Percentiles rank a stretch among this genome's conserved stretches.
Evolutionary conservation across 2,113 vertebrate genomes (phyloP).

Genomic region (Dicentrarchus labrax): DNA sequence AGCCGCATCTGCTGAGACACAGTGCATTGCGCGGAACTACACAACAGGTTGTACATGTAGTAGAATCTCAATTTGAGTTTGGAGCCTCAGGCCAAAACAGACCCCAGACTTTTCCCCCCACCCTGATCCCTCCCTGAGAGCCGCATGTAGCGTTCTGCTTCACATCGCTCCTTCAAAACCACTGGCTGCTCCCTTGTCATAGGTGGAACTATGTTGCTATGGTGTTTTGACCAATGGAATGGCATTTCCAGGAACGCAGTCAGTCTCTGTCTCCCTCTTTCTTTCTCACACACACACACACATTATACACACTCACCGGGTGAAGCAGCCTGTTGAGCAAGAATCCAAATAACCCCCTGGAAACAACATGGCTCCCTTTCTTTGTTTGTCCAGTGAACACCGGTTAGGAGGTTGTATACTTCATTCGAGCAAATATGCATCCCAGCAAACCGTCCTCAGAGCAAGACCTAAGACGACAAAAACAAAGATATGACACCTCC

Average conservation of each 20-base stretch:
- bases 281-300: slow-evolving; percentile 14
- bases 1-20: slow-evolving; percentile 5
- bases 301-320: background rate
- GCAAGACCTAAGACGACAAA: background rate
- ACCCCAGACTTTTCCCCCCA: slow-evolving; percentile 18
- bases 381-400: slow-evolving; percentile 60
- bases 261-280: slow-evolving; percentile 51
- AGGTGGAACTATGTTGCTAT: slow-evolving; percentile 84
- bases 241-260: slow-evolving; percentile 66
- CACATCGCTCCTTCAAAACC: slow-evolving; percentile 76
- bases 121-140: background rate
- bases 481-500: background rate
- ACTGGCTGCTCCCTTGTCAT: slow-evolving; percentile 77
- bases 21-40: background rate
- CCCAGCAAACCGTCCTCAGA: slow-evolving; percentile 17
- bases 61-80: slow-evolving; percentile 69
- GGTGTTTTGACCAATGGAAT: slow-evolving; percentile 80
- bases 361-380: slow-evolving; percentile 52
- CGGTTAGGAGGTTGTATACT: slow-evolving; percentile 54
- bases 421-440: slow-evolving; percentile 31
- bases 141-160: slow-evolving; percentile 65
- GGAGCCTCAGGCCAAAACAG: slow-evolving; percentile 65
- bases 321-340: slow-evolving; percentile 65
- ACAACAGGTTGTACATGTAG: slow-evolving; percentile 65
- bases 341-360: slow-evolving; percentile 60